A percentile compares a stretch with the other conserved stretches of the same genome.
These are phyloP conservation scores for Scaptomyza graminum DNA, from an alignment of 1,140 invertebrate species.

Conservation along the genomic window DNA sequence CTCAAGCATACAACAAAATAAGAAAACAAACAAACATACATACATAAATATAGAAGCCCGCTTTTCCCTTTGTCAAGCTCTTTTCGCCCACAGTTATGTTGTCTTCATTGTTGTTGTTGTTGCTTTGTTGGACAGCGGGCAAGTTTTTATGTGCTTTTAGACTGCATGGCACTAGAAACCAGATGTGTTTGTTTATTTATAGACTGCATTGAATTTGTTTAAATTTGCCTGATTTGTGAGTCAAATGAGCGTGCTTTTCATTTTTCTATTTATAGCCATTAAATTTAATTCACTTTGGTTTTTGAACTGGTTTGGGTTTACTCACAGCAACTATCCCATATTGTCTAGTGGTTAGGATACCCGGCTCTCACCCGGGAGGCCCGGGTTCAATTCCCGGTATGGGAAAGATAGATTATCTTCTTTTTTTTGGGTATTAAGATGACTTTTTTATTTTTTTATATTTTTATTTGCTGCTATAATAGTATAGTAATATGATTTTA, in stretches of 20 bases:
- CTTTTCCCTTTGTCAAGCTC: slow-evolving; percentile 34
- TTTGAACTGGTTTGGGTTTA: neutral
- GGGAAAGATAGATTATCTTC: slow-evolving; percentile 84
- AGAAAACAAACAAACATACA: slow-evolving; percentile 41
- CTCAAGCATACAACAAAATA: slow-evolving; percentile 49
- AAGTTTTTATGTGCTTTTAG: slow-evolving; percentile 29
- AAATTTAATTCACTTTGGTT: neutral
- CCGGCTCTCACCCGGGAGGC: slow-evolving; percentile 92
- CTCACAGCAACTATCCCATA: neutral
- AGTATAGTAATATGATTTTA: too few relatives aligned
- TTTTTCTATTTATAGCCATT: slow-evolving; percentile 26
- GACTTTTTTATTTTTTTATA: too few relatives aligned
- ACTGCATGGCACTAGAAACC: slow-evolving; percentile 4
- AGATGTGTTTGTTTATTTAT: slow-evolving; percentile 15
- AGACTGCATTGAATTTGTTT: slow-evolving; percentile 9
- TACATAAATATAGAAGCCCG: neutral
- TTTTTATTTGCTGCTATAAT: too few relatives aligned
- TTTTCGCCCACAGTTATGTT: slow-evolving; percentile 29
- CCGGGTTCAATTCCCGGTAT: slow-evolving; percentile 94
- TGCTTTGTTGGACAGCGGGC: slow-evolving; percentile 28
- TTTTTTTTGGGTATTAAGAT: too few relatives aligned
- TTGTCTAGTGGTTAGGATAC: slow-evolving; percentile 84
- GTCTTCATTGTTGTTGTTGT: slow-evolving; percentile 1
- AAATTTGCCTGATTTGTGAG: too few relatives aligned
- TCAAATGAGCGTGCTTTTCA: too few relatives aligned